Base-by-base conservation (phyloP, 2,797 vertebrate species). In the Alcedo atthis region DNA sequence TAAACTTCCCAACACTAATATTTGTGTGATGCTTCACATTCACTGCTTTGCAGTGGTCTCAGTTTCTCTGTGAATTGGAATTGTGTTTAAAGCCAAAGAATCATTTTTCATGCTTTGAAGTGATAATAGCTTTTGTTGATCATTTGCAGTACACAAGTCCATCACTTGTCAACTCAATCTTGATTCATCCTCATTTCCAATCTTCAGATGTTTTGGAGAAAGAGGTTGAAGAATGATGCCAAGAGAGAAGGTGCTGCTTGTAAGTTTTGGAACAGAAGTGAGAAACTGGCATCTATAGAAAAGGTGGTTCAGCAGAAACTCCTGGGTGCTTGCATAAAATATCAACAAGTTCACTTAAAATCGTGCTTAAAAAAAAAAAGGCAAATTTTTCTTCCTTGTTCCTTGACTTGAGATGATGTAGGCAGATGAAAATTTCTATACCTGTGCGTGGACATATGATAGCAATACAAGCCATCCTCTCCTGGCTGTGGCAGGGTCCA, bases 381-480 rank as follows among this genome's bases (percentile, higher is more conserved):
- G n/a, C 10, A 25, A 25, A 48, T 55, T 2, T 45, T 92, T 90
- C 5, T 85, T 88, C 58, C 89, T 4, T 89, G 17, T 85, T 96
- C 96, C 98, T 98, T 98, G 97, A 98, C 48, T 5, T 66, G 12
- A 71, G 53, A 37, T 40, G 12, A 37, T 84, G 74, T 90, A 99
- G 99, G 98, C 99, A 73, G 99, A 99, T 91, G 99, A 99, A 95
- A 99, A 99, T 96, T 99, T 99, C 95, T 99, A 99, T 59, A 99
- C 99, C 55, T 99, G 99, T 73, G 99, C 99, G 0, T 99, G 99
- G 99, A 99, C 99, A 6, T 99, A 99, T 1, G 99, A 99, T 97
- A 99, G 98, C 91, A 99, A 98, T 97, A 99, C 99, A 46, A 99
- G 99, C 95, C 99, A 99, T 88, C 99, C 99, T 16, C 97, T 99